phyloP scores from a whole-genome alignment of 2,888 invertebrate genomes.

The Mantis religiosa region DNA sequence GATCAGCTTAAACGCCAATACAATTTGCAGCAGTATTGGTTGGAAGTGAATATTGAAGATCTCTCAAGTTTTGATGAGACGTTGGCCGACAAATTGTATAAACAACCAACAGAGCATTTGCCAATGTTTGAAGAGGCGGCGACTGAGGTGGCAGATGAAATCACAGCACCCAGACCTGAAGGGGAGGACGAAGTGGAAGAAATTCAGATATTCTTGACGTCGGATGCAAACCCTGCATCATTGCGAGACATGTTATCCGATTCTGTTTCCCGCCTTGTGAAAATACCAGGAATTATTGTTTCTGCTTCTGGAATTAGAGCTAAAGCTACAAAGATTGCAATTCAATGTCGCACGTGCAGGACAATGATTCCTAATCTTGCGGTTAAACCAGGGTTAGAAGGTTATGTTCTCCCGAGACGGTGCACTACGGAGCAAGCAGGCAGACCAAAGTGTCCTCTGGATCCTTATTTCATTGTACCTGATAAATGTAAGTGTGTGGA shows the following conservation, averaged over 20 bases:
- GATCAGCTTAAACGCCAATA: conserved; percentile 92
- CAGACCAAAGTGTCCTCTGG: conserved; percentile 87
- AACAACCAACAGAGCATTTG: conserved; percentile 88
- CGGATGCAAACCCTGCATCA: conserved; percentile 75
- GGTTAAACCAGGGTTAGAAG: conserved; percentile 93
- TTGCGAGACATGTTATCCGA: conserved; percentile 90
- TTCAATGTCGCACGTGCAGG: conserved; percentile 92
- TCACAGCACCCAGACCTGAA: conserved; percentile 87
- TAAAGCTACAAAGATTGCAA: conserved; percentile 91
- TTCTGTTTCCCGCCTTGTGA: conserved; percentile 86
- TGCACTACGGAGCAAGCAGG: conserved; percentile 93
- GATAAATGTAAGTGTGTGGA: conserved; percentile 97
- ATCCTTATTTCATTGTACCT: conserved; percentile 97
- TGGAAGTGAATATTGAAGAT: conserved; percentile 93
- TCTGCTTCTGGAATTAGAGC: conserved; percentile 91
- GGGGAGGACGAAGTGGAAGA: conserved; percentile 87
- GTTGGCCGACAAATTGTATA: conserved; percentile 84
- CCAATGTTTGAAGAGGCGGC: conserved; percentile 95
- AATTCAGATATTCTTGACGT: conserved; percentile 85
- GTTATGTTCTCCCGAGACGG: conserved; percentile 90
- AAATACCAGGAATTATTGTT: conserved; percentile 93
- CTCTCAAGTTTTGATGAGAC: conserved; percentile 90
- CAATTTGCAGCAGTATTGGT: conserved; percentile 79
- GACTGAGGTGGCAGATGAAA: conserved; percentile 92
- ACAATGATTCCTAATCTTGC: conserved; percentile 83